phyloP scores from a whole-genome alignment of 2,113 vertebrate genomes.

The Microtus pennsylvanicus region DNA sequence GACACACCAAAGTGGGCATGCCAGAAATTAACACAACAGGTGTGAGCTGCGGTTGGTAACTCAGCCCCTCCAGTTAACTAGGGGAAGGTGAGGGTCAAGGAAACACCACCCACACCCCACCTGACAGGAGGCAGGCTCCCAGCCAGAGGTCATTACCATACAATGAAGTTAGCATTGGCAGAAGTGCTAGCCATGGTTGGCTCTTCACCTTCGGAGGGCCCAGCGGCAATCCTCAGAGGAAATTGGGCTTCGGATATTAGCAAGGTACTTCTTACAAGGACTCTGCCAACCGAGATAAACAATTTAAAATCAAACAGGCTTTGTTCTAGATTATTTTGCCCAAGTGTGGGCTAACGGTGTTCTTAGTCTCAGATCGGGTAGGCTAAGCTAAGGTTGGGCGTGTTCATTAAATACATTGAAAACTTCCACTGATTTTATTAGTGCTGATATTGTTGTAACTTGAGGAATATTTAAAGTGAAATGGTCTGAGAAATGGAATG shows the following conservation, averaged over 20 bases:
- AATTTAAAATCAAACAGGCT: not conserved
- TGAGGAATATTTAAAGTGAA: not conserved
- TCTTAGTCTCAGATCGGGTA: not conserved
- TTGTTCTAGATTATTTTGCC: not conserved
- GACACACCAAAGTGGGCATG: not conserved
- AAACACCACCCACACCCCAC: not conserved
- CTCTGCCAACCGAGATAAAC: not conserved
- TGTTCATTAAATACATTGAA: not conserved
- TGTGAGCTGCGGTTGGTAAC: not conserved
- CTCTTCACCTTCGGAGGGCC: not conserved
- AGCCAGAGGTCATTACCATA: not conserved
- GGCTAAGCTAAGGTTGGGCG: not conserved
- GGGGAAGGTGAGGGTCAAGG: not conserved
- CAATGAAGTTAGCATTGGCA: not conserved
- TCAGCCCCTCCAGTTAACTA: not conserved
- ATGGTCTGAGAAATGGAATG: not conserved
- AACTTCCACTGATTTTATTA: not conserved
- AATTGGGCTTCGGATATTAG: not conserved
- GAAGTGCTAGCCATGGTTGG: rapidly evolving
- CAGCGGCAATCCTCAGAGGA: not conserved
- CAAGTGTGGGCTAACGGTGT: not conserved
- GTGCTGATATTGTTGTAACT: too few relatives aligned
- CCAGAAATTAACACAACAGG: not conserved
- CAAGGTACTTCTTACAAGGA: not conserved
- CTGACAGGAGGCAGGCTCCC: not conserved